Conservation (phyloP, 1,140 invertebrate genomes). For the Heliothis subflexa region DNA sequence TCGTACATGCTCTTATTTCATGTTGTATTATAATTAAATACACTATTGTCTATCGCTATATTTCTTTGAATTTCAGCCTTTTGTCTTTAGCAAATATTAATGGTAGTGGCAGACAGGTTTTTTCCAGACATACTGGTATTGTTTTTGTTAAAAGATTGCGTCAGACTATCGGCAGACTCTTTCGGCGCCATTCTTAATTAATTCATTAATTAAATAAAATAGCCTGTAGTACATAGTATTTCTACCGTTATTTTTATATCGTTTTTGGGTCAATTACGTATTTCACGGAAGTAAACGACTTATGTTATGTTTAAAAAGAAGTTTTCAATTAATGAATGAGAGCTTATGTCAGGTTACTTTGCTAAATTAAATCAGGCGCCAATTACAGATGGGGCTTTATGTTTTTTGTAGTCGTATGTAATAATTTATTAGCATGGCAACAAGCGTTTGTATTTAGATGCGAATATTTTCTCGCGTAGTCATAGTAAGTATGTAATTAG, state of each 20-base stretch:
- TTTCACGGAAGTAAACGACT: too few relatives aligned
- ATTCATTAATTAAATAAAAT: not conserved
- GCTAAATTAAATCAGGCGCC: too few relatives aligned
- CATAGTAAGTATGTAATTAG: too few relatives aligned
- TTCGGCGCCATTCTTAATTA: not conserved
- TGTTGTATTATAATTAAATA: not conserved
- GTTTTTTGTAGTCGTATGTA: too few relatives aligned
- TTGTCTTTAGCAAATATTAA: conserved; percentile 5
- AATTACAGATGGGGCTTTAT: too few relatives aligned
- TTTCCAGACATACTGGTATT: conserved; percentile 3
- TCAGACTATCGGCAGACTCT: conserved; percentile 10
- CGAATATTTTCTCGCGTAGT: too few relatives aligned
- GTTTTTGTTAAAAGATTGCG: conserved; percentile 7
- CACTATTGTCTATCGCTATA: not conserved
- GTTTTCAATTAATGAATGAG: too few relatives aligned
- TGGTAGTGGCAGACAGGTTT: conserved; percentile 1
- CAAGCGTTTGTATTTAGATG: too few relatives aligned
- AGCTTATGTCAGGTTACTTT: too few relatives aligned
- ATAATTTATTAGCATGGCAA: too few relatives aligned
- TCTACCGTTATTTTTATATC: not conserved
- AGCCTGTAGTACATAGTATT: not conserved
- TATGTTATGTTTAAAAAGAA: too few relatives aligned
- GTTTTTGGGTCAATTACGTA: too few relatives aligned
- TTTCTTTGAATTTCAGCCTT: not conserved
- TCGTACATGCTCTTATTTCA: not conserved